Evolutionary conservation across 2,113 vertebrate species (phyloP).

Genomic region (Lagopus leucura): DNA sequence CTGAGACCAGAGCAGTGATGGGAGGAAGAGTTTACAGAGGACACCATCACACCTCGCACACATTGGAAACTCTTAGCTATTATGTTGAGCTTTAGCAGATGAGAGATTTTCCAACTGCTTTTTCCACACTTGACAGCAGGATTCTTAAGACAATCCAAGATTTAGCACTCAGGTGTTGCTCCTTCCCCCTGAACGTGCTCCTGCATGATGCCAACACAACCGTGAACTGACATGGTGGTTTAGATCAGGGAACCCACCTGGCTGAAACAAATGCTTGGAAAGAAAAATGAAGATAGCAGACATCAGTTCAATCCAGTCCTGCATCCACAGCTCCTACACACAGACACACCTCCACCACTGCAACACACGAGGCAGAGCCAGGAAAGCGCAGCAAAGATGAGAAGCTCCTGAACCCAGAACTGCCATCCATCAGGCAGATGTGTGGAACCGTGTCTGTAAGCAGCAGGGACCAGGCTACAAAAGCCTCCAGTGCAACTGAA

Average conservation of each 20-base stretch:
- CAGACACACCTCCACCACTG: neutral
- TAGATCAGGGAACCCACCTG: fast-evolving
- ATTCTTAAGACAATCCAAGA: neutral
- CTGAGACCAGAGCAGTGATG: fast-evolving
- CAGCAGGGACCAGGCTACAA: neutral
- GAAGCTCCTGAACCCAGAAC: conserved; percentile 33
- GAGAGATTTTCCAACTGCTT: neutral
- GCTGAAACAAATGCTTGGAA: neutral
- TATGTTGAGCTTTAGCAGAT: neutral
- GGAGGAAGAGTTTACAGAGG: neutral
- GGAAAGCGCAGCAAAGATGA: neutral
- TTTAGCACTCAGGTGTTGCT: neutral
- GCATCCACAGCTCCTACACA: neutral
- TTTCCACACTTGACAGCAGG: neutral
- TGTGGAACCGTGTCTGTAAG: neutral
- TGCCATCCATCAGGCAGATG: neutral
- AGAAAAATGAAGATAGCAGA: neutral
- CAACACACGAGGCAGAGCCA: neutral
- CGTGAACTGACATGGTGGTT: neutral
- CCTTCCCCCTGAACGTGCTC: neutral
- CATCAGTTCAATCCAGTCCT: neutral
- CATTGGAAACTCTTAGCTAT: neutral
- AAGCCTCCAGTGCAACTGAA: neutral
- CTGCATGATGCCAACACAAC: neutral
- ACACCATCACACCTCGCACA: neutral